Evolutionary conservation across 2,113 vertebrate genomes (phyloP), one percentile per base, ranked within the genome.

Genomic region (Actenoides lindsayi): DNA sequence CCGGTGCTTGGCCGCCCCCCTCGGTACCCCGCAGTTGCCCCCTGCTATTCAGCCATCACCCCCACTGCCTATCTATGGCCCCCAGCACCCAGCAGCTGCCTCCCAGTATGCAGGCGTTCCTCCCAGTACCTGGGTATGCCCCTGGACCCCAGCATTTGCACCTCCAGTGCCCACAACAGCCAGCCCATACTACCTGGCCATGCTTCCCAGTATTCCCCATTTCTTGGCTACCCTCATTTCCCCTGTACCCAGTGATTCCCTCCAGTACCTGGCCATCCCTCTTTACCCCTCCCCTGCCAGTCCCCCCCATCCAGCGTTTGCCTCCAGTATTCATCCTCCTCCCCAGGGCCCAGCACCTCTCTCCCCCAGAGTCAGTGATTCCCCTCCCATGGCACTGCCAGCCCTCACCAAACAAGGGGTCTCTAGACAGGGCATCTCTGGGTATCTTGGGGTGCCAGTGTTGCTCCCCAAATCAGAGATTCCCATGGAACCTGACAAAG

Each of bases 61-160:
- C 8, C n/a, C 8, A 3, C 23, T n/a, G 56, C 16, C 19, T 5
- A 13, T 28, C 60, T 21, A 0, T 60, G 67, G 10, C 5, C 23
- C 12, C 28, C 56, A 39, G 37, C 70, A 74, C 50, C 44, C 67
- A 18, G 75, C 14, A 13, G n/a, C 60, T 56, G 37, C 21, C 23
- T 18, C 25, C 41, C 25, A 0, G 42, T 11, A 30, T 2, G 2
- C 2, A 8, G 31, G 27, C n/a, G 13, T n/a, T 41, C 37, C 50
- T 67, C 42, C 33, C 68, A 3, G 46, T 8, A 13, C 11, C 6
- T 24, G 33, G 11, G 23, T 12, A 2, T 51, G 27, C 10, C 23
- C 48, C 30, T 42, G 28, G n/a, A 14, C 46, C 46, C 16, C 48
- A 50, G 53, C 31, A 20, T 10, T 2, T 57, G 53, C 60, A 20